Base-by-base conservation (phyloP, 2,797 vertebrate genomes). In the Schizopygopsis pylzovi region DNA sequence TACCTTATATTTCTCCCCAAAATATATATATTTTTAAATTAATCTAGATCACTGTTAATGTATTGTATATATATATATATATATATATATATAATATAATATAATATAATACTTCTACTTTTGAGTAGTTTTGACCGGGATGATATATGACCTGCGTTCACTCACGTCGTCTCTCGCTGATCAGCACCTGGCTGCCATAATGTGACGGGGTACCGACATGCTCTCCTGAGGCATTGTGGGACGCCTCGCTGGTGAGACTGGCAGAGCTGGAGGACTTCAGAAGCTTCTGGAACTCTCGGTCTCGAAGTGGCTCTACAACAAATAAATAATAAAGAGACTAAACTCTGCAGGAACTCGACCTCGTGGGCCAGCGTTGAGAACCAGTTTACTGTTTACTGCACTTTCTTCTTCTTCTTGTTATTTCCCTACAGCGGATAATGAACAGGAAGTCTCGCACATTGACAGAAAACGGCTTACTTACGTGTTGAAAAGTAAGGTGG, bases 251-350 rank as follows among this genome's bases (percentile, higher is more conserved):
- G 16, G 82, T 86, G 65, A 90, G 88, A 86, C 88, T 87, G 59
- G 88, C 90, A 70, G 90, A 89, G 84, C 90, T 90, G 84, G 90
- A 89, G 28, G 90, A 90, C 82, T 90, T 90, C 45, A 90, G 87
- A 76, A 90, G 90, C 84, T 88, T 90, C 54, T 89, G 88, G 68
- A 89, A 86, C 65, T 86, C 90, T 87, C 85, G 67, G 20, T 81
- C 88, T 87, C 77, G 83, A 47, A 87, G 82, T 22, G 80, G 84
- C 80, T 89, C 90, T 90, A 68, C 8, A 75, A 39, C 28, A 59
- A 59, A 56, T 56, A 54, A 54, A 54, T 20, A 54, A 54, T 20
- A 56, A 56, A 22, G 52, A 22, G 7, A 9, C 54, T 25, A 25
- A 61, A 61, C 11, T 61, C 10, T 61, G n/a, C n/a, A 61, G n/a